Conservation (phyloP, 2,888 invertebrate species). For the Epicampocera succincta region DNA sequence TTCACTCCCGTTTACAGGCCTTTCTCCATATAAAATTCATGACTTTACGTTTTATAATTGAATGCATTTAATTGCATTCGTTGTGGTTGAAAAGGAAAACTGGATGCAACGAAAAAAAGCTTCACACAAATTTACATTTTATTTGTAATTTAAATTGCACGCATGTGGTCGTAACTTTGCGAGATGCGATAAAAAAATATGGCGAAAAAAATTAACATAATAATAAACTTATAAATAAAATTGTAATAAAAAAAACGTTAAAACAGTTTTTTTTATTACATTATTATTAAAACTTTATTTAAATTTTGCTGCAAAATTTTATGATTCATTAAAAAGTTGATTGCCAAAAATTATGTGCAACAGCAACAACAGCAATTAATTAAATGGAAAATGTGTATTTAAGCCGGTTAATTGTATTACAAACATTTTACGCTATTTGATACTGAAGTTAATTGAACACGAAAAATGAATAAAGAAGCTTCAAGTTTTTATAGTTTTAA, state of each 20-base stretch:
- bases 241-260: slow-evolving; percentile 40
- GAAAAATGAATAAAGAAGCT: too few relatives aligned
- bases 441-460: neutral
- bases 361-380: neutral
- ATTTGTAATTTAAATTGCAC: slow-evolving; percentile 62
- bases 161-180: slow-evolving; percentile 63
- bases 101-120: slow-evolving; percentile 36
- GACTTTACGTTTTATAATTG: slow-evolving; percentile 54
- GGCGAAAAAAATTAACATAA: slow-evolving; percentile 52
- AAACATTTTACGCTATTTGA: neutral
- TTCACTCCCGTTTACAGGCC: neutral
- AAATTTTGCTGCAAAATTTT: slow-evolving; percentile 16
- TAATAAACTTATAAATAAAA: slow-evolving; percentile 55
- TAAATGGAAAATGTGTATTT: neutral
- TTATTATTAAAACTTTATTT: slow-evolving; percentile 36
- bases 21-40: slow-evolving; percentile 41
- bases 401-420: neutral
- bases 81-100: slow-evolving; percentile 39
- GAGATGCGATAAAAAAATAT: slow-evolving; percentile 38
- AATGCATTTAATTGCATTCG: slow-evolving; percentile 64
- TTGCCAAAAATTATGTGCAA: neutral
- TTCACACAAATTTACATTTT: slow-evolving; percentile 36
- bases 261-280: slow-evolving; percentile 9
- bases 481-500: too few relatives aligned
- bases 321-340: neutral